These are phyloP conservation scores for Poeciliopsis occidentalis DNA, from an alignment of 2,113 vertebrate genomes.

Conservation along the genomic window DNA sequence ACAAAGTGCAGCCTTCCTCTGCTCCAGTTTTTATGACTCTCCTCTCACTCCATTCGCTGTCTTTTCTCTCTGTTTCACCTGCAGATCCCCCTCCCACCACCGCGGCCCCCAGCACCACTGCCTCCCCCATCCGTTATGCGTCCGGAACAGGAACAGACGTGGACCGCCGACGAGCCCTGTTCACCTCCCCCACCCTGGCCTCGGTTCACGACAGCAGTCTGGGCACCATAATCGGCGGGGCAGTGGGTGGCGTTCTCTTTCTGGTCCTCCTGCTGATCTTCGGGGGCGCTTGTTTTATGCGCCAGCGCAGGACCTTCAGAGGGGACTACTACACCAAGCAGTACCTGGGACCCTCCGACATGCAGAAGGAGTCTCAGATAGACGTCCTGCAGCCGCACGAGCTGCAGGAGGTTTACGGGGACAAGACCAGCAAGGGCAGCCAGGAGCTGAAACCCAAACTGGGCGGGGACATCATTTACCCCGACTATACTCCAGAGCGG, in stretches of 20 bases:
- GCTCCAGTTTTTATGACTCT: conserved; percentile 79
- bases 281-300: conserved; percentile 86
- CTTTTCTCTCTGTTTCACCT: conserved; percentile 81
- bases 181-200: conserved; percentile 87
- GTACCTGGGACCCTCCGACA: conserved; percentile 95
- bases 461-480: conserved; percentile 87
- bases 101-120: conserved; percentile 85
- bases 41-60: conserved; percentile 62
- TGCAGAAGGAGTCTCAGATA: conserved; percentile 97
- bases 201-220: conserved; percentile 85
- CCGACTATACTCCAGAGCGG: conserved; percentile 89
- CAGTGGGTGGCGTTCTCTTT: conserved; percentile 90
- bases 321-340: conserved; percentile 99
- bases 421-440: conserved; percentile 89
- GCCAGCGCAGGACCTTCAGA: conserved; percentile 92
- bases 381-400: conserved; percentile 95
- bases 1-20: conserved; percentile 74
- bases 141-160: conserved; percentile 82
- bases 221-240: conserved; percentile 89
- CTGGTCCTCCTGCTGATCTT: conserved; percentile 87
- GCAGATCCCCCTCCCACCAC: conserved; percentile 95
- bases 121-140: conserved; percentile 79
- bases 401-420: conserved; percentile 90
- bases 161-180: conserved; percentile 76
- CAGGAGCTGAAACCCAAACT: conserved; percentile 90